Evolutionary conservation across 1,140 invertebrate species (phyloP).

Genomic region (Drosophila melanica): DNA sequence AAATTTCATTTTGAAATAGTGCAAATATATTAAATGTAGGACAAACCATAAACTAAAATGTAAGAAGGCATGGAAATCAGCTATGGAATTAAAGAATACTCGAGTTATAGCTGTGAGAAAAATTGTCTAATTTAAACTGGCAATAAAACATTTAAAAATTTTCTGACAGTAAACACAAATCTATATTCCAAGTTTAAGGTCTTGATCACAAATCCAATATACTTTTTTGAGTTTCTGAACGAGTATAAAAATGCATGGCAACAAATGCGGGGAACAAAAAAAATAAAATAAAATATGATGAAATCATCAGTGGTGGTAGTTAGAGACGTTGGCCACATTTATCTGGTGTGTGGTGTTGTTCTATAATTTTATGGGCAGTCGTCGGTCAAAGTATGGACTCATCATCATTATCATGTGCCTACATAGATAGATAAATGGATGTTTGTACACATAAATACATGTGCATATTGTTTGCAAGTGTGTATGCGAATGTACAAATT

Average conservation of each 20-base stretch:
- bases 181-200: no score
- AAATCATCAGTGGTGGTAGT: slow-evolving; percentile 31
- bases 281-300: slow-evolving; percentile 36
- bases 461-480: background rate
- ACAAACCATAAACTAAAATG: no score
- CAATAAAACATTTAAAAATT: no score
- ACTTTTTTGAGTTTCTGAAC: no score
- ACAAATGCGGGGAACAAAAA: slow-evolving; percentile 16
- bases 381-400: slow-evolving; percentile 36
- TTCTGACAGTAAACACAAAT: no score
- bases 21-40: no score
- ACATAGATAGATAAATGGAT: slow-evolving; percentile 8
- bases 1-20: no score
- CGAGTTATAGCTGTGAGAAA: no score
- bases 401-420: slow-evolving; percentile 35
- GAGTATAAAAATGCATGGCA: slow-evolving; percentile 1
- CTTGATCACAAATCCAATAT: no score
- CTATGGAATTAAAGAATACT: no score
- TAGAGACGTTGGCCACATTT: slow-evolving; percentile 14
- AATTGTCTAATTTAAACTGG: no score
- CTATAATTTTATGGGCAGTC: slow-evolving; percentile 36
- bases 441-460: background rate
- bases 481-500: slow-evolving; percentile 37
- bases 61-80: no score
- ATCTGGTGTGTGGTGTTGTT: slow-evolving; percentile 19